Evolutionary conservation across 2,113 vertebrate genomes (phyloP), one percentile per base, ranked within the genome.

Genomic region (Gavialis gangeticus): DNA sequence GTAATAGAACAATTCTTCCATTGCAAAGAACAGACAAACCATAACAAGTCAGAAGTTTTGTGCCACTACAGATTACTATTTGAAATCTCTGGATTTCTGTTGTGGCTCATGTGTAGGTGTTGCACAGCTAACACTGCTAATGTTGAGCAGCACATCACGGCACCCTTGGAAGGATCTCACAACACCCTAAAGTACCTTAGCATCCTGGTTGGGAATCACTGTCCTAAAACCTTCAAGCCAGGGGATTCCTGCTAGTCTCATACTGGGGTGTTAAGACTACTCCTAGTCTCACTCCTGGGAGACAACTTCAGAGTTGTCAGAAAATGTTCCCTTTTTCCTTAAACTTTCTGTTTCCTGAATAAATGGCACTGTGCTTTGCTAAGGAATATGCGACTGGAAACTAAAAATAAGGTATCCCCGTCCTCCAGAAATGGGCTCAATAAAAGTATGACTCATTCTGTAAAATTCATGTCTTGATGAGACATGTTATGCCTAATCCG

Each of bases 271-370:
- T 3, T 1, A 0, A 75, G 27, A 46, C 46, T 30, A 18, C 37
- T 25, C 24, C 14, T 14, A 62, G 21, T 12, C 2, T 14, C 17
- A 69, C 7, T 62, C 55, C 11, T 46, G 46, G 21, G 4, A 0
- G 0, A 17, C 2, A 34, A 75, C 60, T 73, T 75, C 84, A 15
- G n/a, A 46, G 22, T 1, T 24, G 0, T 6, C 25, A 15, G 12
- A 0, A 1, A 3, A 34, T 21, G 4, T 73, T 81, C 16, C 37
- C 12, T 17, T 91, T 15, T 19, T 0, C 8, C 54, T 56, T 64
- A 16, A 58, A 2, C 73, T 75, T 37, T 54, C 46, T 46, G 46
- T 46, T 46, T 46, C 46, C 46, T 17, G 22, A 57, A 27, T 6
- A 2, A 60, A 17, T 73, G 0, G 1, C 67, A 7, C 56, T 24